Base-by-base conservation (phyloP, 1,140 invertebrate genomes). In the Pseudomyrmex pallidus region DNA sequence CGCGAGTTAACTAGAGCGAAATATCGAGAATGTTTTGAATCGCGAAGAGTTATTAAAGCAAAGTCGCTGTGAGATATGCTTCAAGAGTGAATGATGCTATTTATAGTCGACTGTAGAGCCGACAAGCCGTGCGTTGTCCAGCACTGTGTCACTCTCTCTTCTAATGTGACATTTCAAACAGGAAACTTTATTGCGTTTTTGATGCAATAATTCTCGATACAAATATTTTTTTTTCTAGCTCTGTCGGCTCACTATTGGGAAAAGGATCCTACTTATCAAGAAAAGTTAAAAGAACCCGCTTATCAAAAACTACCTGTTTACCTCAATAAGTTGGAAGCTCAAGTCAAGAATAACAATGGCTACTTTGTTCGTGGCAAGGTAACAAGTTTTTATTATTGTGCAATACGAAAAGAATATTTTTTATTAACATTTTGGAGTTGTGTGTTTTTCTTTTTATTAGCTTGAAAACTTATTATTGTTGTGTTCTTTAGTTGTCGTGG, bases 291-390 rank as follows among this genome's bases (percentile, higher is more conserved):
- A 9, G 8, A 70, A 0, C 13, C 0, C 0, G 68, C 56, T 4
- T 63, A 59, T 0, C 0, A 68, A 7, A 89, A 89, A 22, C 12
- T 54, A 10, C 74, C 86, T 0, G n/a, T 44, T 8, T 56, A 52
- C 13, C 72, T 89, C 2, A 35, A 85, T 1, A 85, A 83, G 9
- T 13, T 89, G 0, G 54, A 89, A 1, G 74, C 52, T 54, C 73
- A 77, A n/a, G 77, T 87, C 3, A 89, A 89, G 50, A 85, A 46
- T 1, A 89, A 89, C 1, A 70, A 56, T 1, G 88, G 87, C 10
- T 25, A 67, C 13, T 76, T 89, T 0, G 85, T 78, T 2, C 13
- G 15, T 25, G 84, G 84, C 70, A 89, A 85, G 74, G 87, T 89
- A 82, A 59, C n/a, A 59, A 15, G 7, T 52, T 52, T 12, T 52